These are phyloP conservation scores for Caenorhabditis angaria DNA, from an alignment of 2,888 invertebrate species.

Conservation along the genomic window DNA sequence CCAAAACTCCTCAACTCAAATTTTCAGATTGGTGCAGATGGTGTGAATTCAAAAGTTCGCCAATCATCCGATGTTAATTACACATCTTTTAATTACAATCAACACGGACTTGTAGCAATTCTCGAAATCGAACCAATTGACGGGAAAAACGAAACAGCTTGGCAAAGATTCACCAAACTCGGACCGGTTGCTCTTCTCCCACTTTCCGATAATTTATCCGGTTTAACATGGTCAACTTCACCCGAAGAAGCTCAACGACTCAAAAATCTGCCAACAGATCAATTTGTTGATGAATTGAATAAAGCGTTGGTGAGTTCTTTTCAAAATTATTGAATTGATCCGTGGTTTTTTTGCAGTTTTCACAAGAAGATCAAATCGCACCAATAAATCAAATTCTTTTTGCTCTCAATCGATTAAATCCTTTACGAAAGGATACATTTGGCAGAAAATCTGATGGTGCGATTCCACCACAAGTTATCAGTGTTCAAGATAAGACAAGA, in stretches of 20 bases:
- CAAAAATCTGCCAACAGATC: conserved; percentile 79
- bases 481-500: conserved; percentile 78
- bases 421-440: conserved; percentile 72
- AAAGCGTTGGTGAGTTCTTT: conserved; percentile 80
- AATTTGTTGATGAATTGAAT: conserved; percentile 89
- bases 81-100: conserved; percentile 85
- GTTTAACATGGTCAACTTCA: conserved; percentile 92
- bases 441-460: conserved; percentile 65
- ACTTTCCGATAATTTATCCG: conserved; percentile 82
- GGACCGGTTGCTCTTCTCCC: conserved; percentile 93
- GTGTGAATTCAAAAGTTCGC: conserved; percentile 87
- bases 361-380: conserved; percentile 68
- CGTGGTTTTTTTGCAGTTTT: conserved; percentile 63
- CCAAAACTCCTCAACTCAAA: conserved; percentile 45
- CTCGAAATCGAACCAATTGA: conserved; percentile 77
- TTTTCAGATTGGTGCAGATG: conserved; percentile 90
- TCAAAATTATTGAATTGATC: background rate
- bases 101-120: conserved; percentile 91
- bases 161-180: conserved; percentile 92
- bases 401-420: conserved; percentile 50
- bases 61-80: conserved; percentile 84
- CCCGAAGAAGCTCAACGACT: conserved; percentile 82
- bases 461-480: conserved; percentile 80
- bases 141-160: conserved; percentile 85
- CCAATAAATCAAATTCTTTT: conserved; percentile 64